These are phyloP conservation scores for Hydrotaea cyrtoneurina DNA, from an alignment of 2,888 invertebrate species.

Conservation along the genomic window DNA sequence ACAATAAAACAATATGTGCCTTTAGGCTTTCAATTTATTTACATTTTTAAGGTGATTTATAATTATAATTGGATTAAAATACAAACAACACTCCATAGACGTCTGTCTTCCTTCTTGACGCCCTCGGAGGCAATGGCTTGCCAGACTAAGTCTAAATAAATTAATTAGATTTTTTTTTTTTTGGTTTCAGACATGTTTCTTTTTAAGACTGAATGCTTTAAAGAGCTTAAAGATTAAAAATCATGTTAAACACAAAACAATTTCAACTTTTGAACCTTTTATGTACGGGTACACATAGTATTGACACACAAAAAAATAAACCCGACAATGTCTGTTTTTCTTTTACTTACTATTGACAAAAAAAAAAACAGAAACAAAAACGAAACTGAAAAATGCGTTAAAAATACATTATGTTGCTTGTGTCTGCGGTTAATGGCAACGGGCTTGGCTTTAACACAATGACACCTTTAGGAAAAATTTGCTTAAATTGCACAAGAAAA, in stretches of 20 bases:
- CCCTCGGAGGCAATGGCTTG: background rate
- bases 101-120: background rate
- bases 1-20: constrained; percentile 46
- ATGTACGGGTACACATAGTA: background rate
- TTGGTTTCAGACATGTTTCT: background rate
- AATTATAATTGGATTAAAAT: constrained; percentile 60
- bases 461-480: constrained; percentile 48
- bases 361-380: background rate
- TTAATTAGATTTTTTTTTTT: constrained; percentile 37
- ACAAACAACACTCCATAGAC: background rate
- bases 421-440: constrained; percentile 52
- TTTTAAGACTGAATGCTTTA: background rate
- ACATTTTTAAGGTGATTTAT: constrained; percentile 40
- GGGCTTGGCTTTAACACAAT: constrained; percentile 66
- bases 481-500: constrained; percentile 11
- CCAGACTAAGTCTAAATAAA: constrained; percentile 25
- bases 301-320: background rate
- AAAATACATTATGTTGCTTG: constrained; percentile 33
- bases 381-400: constrained; percentile 56
- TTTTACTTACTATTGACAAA: background rate
- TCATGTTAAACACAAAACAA: constrained; percentile 48
- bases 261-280: constrained; percentile 60
- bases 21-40: constrained; percentile 50
- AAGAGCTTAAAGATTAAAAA: constrained; percentile 28
- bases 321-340: constrained; percentile 1